Conservation (phyloP, 2,113 vertebrate genomes). For the Lipophrys pholis region DNA sequence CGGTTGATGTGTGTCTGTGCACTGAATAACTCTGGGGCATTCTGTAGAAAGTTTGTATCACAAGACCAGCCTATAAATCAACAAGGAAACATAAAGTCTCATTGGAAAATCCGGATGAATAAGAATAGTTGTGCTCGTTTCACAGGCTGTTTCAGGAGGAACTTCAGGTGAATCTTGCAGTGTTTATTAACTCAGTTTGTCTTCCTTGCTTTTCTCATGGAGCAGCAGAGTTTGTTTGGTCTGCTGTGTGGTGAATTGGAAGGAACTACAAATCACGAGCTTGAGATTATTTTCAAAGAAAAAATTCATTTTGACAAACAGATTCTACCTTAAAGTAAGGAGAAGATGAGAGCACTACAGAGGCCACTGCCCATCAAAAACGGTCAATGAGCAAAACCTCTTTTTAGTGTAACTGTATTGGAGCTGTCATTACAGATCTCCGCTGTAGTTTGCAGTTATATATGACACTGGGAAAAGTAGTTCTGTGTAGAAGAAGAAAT, state of each 20-base stretch:
- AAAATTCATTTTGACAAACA: conserved; percentile 24
- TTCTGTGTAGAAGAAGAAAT: background rate
- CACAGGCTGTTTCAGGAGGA: background rate
- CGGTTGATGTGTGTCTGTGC: conserved; percentile 21
- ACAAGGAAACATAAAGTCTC: background rate
- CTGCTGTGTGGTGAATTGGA: conserved; percentile 1
- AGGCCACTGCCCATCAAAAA: conserved; percentile 27
- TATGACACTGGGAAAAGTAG: background rate
- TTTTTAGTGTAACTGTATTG: conserved; percentile 50
- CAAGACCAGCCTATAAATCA: conserved; percentile 12
- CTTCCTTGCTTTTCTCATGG: background rate
- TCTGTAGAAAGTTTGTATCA: too few relatives aligned
- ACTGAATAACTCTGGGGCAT: background rate
- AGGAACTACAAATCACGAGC: background rate
- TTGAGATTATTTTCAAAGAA: conserved; percentile 13
- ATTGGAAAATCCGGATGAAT: background rate
- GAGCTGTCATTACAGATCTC: conserved; percentile 54
- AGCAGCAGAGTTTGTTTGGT: background rate
- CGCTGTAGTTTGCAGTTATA: conserved; percentile 21
- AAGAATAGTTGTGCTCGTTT: background rate
- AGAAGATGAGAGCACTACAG: conserved; percentile 7
- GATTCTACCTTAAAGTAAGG: conserved; percentile 6
- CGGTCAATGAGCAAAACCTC: conserved; percentile 37
- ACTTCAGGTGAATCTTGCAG: background rate
- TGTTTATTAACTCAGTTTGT: background rate